Evolutionary conservation across 2,888 invertebrate species (phyloP), one percentile per base, ranked within the genome.

Genomic region (Limulus polyphemus): DNA sequence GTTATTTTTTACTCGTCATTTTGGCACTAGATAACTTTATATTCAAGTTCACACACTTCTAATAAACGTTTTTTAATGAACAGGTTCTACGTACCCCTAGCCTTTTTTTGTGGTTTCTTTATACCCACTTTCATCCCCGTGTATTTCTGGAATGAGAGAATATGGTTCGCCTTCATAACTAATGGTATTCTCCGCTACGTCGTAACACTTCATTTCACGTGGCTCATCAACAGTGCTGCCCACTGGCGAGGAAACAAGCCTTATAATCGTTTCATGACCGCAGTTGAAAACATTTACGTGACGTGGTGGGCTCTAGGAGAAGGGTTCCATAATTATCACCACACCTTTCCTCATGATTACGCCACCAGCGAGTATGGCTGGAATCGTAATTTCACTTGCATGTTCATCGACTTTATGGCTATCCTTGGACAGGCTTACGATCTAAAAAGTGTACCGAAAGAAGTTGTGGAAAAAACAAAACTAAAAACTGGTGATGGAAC

Each of bases 71-170:
- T 32, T 32, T 32, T 32, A 32, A 32, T 32, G 2, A 32, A 52
- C 51, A 58, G 58, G 51, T 58, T 12, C 16, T 58, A 58, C n/a
- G 7, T 58, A 1, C 58, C 54, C 2, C 13, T 50, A 14, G 50
- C 50, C n/a, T 32, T 54, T 16, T 12, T 58, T 46, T 66, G 64
- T 59, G 49, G 78, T 68, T 79, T 79, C 69, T 64, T 77, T 13
- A 59, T 80, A 32, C 80, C 95, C 0, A 84, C 90, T 0, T 72
- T 81, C 65, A 81, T 92, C 57, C 93, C 95, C 0, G 84, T 84
- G 73, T 84, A 87, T 74, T 84, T 82, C 73, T 95, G 93, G 92
- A 79, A 83, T 55, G 95, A 97, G 76, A 80, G 81, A 1, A 73
- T 88, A 10, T 81, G 84, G 78, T 83, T 82, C 69, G 86, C 90